Evolutionary conservation across 2,113 vertebrate species (phyloP), one percentile per base, ranked within the genome.

Genomic region (Sinocyclocheilus rhinocerous): DNA sequence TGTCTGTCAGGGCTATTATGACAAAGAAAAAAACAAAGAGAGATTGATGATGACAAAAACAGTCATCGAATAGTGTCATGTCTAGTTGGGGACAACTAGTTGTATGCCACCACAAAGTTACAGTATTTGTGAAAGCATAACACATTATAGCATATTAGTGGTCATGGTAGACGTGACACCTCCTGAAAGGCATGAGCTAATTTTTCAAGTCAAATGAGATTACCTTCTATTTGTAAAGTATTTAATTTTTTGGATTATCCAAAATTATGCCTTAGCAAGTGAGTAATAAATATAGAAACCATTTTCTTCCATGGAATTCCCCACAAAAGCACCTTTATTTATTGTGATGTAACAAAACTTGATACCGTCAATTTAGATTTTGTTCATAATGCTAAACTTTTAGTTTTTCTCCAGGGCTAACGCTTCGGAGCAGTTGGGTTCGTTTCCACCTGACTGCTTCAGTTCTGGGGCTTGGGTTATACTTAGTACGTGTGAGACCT

Each of bases 401-500:
- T 4, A 39, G 18, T 4, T 36, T 70, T 24, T 77, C 48, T 29
- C 4, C 22, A 42, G 33, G 22, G 13, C 42, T 65, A 81, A 65
- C 4, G 16, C 9, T 55, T 65, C n/a, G 29, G 36, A 59, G 36
- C 1, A 20, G 12, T 79, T 26, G 39, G 59, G 22, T 81, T 81
- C 2, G 15, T 81, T 83, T 33, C 22, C 73, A 87, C 87, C 89
- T 85, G 83, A 87, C 67, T 65, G 61, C 79, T 83, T 84, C 83
- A 81, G 45, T 69, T 78, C 55, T 81, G 75, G 29, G 70, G 57
- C 76, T 82, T 86, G 65, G 70, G 83, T 83, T 87, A 85, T 90
- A 89, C 76, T 91, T 84, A 89, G 86, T 84, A 52, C 20, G 57
- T 76, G 85, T 88, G 86, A 90, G 90, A 92, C 91, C 85, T 91